phyloP scores from a whole-genome alignment of 2,888 invertebrate genomes.

The Drosophila longiperda region DNA sequence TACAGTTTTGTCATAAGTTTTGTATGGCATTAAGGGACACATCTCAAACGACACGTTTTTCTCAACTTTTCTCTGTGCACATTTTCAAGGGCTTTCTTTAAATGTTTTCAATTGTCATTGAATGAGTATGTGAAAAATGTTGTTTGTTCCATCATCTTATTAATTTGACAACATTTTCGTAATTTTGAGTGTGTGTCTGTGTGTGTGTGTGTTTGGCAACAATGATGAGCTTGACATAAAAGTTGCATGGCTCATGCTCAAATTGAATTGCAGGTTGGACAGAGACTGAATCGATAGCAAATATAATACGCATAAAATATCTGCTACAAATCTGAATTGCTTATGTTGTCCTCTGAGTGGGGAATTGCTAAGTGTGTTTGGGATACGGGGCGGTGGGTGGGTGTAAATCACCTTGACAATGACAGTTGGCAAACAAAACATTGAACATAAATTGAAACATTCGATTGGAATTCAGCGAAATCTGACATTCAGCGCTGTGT shows the following conservation, averaged over 20 bases:
- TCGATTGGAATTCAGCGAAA: constrained; percentile 28
- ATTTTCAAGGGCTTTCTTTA: neutral
- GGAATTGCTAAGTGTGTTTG: neutral
- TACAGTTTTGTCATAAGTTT: neutral
- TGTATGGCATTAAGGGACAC: neutral
- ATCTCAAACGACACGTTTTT: neutral
- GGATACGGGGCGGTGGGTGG: neutral
- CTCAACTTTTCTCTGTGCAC: neutral
- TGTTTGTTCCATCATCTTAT: neutral
- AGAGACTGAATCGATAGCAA: constrained; percentile 46
- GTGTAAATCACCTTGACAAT: constrained; percentile 38
- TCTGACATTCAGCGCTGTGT: constrained; percentile 18
- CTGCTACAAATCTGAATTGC: constrained; percentile 27
- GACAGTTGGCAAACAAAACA: constrained; percentile 30
- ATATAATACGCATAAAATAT: constrained; percentile 48
- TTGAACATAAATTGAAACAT: constrained; percentile 39
- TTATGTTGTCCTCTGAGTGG: neutral
- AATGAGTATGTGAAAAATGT: neutral
- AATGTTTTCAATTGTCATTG: constrained; percentile 15
- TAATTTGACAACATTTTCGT: neutral
- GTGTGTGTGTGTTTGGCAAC: neutral
- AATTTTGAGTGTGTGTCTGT: neutral
- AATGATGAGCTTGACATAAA: constrained; percentile 34
- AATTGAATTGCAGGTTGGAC: constrained; percentile 41
- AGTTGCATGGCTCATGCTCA: constrained; percentile 44